Base-by-base conservation (phyloP, 2,113 vertebrate species). In the Turdus rufiventris region DNA sequence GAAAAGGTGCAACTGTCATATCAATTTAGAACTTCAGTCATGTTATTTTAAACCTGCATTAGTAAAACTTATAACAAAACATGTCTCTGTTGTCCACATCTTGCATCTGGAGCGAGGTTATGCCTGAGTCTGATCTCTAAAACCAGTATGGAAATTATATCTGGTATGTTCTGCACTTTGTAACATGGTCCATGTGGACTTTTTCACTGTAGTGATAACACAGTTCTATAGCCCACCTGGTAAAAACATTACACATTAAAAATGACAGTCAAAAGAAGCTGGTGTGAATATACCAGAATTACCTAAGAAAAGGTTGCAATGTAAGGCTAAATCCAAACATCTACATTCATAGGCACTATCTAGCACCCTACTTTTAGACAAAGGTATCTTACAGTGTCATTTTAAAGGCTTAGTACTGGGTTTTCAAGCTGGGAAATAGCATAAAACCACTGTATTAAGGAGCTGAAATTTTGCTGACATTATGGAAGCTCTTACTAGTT, bases 11-110 rank as follows among this genome's bases (percentile, higher is more conserved):
- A 95, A 96, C 95, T 97, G 97, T 97, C 96, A 94, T 63, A 92
- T 89, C 94, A 88, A 96, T 96, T 97, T 97, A 97, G 91, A 97
- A 95, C 95, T 98, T 94, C 95, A 97, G 56, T 78, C 77, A n/a
- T 89, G 94, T 95, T 97, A 97, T 92, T 95, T 95, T 95, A 97
- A 97, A 93, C 56, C 86, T 90, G 56, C 75, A 53, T 97, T 91
- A 96, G 71, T 96, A 96, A 97, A 92, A 91, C 88, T 74, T 66
- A 43, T 84, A 94, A 95, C 74, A 87, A 88, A 95, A 73, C 74
- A 65, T 71, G 82, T 51, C 65, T 96, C 95, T 97, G 85, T 53
- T 93, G 84, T 83, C 91, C 65, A 58, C 23, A 83, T 79, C 82
- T 94, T 96, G 74, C 91, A 85, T 97, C 95, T 96, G 95, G 97